phyloP scores from a whole-genome alignment of 1,140 invertebrate species.

The Sitophilus oryzae region DNA sequence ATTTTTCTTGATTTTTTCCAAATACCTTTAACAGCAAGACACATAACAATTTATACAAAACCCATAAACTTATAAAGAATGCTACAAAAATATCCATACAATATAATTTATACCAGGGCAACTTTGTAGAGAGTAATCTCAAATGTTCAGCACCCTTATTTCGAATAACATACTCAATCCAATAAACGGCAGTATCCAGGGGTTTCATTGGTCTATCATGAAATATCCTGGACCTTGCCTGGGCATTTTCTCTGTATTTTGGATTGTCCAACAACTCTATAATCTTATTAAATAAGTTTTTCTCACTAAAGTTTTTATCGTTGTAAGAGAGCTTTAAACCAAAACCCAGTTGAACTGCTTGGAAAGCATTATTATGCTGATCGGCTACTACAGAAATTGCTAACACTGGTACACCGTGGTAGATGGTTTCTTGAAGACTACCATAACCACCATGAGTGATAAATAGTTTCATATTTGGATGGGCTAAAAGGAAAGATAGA shows the following conservation, averaged over 20 bases:
- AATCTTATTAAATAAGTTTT: constrained; percentile 13
- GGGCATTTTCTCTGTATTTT: constrained; percentile 39
- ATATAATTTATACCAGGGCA: constrained; percentile 48
- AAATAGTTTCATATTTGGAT: constrained; percentile 30
- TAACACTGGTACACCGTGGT: constrained; percentile 62
- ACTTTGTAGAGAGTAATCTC: constrained; percentile 52
- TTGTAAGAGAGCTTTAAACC: constrained; percentile 35
- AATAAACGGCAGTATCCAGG: too few species aligned
- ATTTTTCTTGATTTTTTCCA: too few species aligned
- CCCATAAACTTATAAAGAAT: too few species aligned
- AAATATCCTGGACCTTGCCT: constrained; percentile 49
- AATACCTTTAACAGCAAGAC: too few species aligned
- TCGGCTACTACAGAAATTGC: constrained; percentile 63
- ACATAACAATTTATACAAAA: too few species aligned
- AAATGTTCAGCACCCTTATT: constrained; percentile 61
- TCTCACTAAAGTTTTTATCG: constrained; percentile 21
- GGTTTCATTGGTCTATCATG: constrained; percentile 50
- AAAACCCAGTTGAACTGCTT: constrained; percentile 44
- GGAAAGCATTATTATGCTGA: too few species aligned
- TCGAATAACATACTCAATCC: constrained; percentile 62
- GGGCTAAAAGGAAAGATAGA: constrained; percentile 19
- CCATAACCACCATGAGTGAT: constrained; percentile 50
- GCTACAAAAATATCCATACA: constrained; percentile 39
- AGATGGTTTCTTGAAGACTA: constrained; percentile 63
- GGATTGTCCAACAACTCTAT: constrained; percentile 24